A percentile compares a stretch with the other conserved stretches of the same genome.
phyloP scores from a whole-genome alignment of 2,888 invertebrate species.

The Metallyticus violacea region DNA sequence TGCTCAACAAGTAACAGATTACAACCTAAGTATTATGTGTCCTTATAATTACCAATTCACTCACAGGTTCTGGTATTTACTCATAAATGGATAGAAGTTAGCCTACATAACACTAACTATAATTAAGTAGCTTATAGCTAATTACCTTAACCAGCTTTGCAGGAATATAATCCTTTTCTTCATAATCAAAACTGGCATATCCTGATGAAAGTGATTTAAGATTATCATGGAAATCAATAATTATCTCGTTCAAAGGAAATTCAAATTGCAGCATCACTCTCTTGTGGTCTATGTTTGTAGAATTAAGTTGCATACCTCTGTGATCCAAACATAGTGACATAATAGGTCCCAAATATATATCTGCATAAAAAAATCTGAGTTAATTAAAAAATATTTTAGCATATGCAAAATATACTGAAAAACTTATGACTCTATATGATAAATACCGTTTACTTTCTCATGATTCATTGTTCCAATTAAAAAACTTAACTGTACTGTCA shows the following conservation, averaged over 20 bases:
- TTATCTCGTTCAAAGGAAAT: constrained; percentile 89
- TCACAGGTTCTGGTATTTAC: no score
- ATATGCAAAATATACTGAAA: neutral
- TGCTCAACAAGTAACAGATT: no score
- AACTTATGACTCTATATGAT: no score
- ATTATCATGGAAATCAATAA: constrained; percentile 91
- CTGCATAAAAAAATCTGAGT: constrained; percentile 43
- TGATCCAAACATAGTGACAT: constrained; percentile 72
- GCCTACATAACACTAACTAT: no score
- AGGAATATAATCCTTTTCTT: constrained; percentile 74
- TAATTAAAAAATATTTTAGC: neutral
- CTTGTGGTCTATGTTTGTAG: constrained; percentile 75
- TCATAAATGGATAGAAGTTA: no score
- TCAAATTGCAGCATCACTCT: constrained; percentile 78
- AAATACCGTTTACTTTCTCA: no score
- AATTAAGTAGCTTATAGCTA: neutral
- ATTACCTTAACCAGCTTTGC: constrained; percentile 77
- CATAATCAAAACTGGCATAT: constrained; percentile 94
- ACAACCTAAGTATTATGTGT: no score
- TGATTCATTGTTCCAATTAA: no score
- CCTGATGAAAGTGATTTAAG: constrained; percentile 89
- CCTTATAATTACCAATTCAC: no score
- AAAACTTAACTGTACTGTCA: no score
- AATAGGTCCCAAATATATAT: constrained; percentile 66
- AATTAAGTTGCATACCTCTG: constrained; percentile 67